These are phyloP conservation scores for Toxotes lorentzi DNA, from an alignment of 2,797 vertebrate species.

Conservation along the genomic window DNA sequence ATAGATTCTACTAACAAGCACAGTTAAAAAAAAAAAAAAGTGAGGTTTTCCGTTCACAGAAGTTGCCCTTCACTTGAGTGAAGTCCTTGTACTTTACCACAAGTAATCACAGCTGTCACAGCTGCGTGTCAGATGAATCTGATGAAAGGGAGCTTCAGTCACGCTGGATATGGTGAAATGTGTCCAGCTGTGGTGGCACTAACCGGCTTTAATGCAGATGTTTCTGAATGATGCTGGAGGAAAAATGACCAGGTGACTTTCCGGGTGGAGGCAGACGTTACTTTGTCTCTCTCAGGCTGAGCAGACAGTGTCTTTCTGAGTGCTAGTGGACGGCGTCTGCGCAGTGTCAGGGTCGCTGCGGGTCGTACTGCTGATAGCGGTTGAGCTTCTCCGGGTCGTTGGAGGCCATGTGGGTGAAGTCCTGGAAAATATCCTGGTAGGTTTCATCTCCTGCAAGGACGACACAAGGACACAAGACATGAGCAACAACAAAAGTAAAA, in stretches of 20 bases:
- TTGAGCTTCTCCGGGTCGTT: constrained; percentile 97
- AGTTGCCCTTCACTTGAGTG: constrained; percentile 28
- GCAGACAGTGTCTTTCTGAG: constrained; percentile 4
- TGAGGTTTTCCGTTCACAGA: constrained; percentile 35
- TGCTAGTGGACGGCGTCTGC: neutral
- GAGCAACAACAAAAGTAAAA: neutral
- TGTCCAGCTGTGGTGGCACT: constrained; percentile 30
- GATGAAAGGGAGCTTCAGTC: constrained; percentile 10
- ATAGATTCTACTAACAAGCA: constrained; percentile 29
- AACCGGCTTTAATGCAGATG: constrained; percentile 3
- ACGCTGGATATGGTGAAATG: neutral
- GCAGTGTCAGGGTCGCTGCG: constrained; percentile 82
- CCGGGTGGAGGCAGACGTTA: neutral
- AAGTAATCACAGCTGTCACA: constrained; percentile 39
- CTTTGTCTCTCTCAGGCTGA: neutral
- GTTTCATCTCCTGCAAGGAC: constrained; percentile 93
- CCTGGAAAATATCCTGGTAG: constrained; percentile 99
- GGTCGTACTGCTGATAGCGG: constrained; percentile 91
- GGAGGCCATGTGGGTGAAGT: constrained; percentile 98
- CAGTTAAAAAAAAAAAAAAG: constrained; percentile 2
- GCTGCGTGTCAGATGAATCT: constrained; percentile 10
- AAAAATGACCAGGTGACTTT: neutral
- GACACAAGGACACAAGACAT: constrained; percentile 15
- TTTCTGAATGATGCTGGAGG: constrained; percentile 9
- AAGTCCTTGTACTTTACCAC: constrained; percentile 26